phyloP scores from a whole-genome alignment of 2,888 invertebrate species.

The Hypselothyrea guttata region DNA sequence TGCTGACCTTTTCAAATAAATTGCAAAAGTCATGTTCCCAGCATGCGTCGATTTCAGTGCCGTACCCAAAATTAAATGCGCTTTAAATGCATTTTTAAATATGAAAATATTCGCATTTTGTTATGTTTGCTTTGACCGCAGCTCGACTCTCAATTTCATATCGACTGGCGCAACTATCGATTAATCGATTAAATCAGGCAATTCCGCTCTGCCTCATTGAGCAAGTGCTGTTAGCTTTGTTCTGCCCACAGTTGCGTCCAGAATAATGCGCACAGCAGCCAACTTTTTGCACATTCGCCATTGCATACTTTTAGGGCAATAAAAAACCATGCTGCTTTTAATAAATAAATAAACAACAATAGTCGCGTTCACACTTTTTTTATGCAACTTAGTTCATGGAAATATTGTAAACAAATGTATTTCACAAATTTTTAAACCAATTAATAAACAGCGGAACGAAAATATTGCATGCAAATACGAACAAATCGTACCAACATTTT shows the following conservation, averaged over 20 bases:
- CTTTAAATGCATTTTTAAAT: slow-evolving; percentile 1
- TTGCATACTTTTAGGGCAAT: slow-evolving; percentile 48
- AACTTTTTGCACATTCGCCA: neutral
- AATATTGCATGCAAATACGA: no score
- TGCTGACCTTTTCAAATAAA: slow-evolving; percentile 67
- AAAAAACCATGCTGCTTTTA: slow-evolving; percentile 9
- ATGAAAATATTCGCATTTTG: slow-evolving; percentile 9
- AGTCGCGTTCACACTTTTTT: slow-evolving; percentile 17
- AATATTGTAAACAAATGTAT: no score
- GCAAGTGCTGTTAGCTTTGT: neutral
- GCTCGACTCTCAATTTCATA: neutral
- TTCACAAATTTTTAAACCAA: no score
- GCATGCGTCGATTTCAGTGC: slow-evolving; percentile 49
- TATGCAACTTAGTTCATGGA: no score
- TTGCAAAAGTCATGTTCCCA: slow-evolving; percentile 69
- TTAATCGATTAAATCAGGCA: neutral
- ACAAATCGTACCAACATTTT: no score
- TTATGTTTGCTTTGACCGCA: slow-evolving; percentile 23
- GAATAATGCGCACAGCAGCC: neutral
- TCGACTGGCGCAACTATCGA: neutral
- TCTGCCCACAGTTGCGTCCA: no score
- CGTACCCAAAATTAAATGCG: slow-evolving; percentile 13
- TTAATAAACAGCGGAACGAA: no score
- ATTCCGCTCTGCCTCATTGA: no score
- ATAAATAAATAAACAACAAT: slow-evolving; percentile 1